phyloP scores from a whole-genome alignment of 1,140 invertebrate species.

The Anoplolepis gracilipes region DNA sequence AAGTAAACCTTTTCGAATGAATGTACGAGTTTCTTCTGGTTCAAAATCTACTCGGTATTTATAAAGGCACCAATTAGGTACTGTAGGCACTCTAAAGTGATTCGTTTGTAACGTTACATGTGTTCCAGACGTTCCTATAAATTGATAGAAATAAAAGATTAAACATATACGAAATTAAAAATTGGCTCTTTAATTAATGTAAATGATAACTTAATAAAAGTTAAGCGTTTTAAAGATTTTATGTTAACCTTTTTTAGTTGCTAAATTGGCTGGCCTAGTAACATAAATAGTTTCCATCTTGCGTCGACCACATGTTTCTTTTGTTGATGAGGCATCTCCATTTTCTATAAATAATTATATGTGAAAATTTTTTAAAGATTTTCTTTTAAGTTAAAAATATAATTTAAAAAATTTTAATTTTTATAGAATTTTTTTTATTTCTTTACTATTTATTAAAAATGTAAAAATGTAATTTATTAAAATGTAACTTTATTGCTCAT shows the following conservation, averaged over 20 bases:
- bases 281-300: conserved; percentile 1
- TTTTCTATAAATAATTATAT: conserved; percentile 19
- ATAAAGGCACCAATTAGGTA: conserved; percentile 91
- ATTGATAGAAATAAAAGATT: conserved; percentile 2
- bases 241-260: conserved; percentile 70
- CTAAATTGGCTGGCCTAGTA: conserved; percentile 65
- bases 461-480: too few species aligned
- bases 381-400: too few species aligned
- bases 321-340: neutral
- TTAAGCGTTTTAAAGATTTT: neutral
- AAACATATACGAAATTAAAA: neutral
- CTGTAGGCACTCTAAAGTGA: conserved; percentile 90
- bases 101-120: conserved; percentile 89
- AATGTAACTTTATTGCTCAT: neutral
- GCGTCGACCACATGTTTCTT: neutral
- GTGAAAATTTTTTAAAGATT: neutral
- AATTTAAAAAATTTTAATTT: too few species aligned
- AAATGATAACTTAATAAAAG: neutral
- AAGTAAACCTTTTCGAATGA: conserved; percentile 88
- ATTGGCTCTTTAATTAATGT: too few species aligned
- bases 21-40: conserved; percentile 90
- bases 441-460: neutral
- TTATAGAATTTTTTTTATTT: neutral
- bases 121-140: conserved; percentile 86
- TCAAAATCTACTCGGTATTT: conserved; percentile 94